Evolutionary conservation across 2,888 invertebrate species (phyloP).

Genomic region (Phymatocera aterrima): DNA sequence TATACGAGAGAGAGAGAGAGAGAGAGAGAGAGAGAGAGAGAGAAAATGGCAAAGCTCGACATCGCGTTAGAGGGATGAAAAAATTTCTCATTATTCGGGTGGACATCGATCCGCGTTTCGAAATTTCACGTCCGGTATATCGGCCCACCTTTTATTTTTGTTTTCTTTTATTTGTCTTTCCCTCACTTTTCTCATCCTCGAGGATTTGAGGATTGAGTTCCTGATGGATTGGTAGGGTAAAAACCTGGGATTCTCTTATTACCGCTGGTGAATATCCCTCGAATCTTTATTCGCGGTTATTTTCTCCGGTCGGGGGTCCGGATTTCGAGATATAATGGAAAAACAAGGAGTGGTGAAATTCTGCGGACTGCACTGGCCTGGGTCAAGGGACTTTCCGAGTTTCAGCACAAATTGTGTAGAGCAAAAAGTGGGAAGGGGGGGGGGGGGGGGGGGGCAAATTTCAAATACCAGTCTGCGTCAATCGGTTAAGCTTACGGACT

Average conservation of each 20-base stretch:
- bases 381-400: neutral
- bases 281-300: conserved; percentile 10
- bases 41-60: no score
- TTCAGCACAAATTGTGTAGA: neutral
- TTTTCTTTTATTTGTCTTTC: conserved; percentile 12
- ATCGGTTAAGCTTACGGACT: conserved; percentile 24
- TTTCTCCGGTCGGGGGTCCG: neutral
- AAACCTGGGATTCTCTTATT: conserved; percentile 24
- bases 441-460: neutral
- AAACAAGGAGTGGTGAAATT: neutral
- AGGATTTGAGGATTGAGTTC: conserved; percentile 5
- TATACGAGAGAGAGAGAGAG: no score
- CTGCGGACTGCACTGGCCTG: neutral
- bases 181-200: neutral
- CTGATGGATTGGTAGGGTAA: conserved; percentile 30
- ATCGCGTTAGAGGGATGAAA: no score
- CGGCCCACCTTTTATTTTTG: neutral
- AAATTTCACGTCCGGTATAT: neutral
- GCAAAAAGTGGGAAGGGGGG: neutral
- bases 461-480: neutral
- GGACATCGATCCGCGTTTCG: conserved; percentile 2
- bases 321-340: conserved; percentile 4
- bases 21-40: no score
- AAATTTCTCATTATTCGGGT: neutral
- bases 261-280: conserved; percentile 14